Conservation (phyloP, 2,797 vertebrate genomes). For the Eulemur coronatus region DNA sequence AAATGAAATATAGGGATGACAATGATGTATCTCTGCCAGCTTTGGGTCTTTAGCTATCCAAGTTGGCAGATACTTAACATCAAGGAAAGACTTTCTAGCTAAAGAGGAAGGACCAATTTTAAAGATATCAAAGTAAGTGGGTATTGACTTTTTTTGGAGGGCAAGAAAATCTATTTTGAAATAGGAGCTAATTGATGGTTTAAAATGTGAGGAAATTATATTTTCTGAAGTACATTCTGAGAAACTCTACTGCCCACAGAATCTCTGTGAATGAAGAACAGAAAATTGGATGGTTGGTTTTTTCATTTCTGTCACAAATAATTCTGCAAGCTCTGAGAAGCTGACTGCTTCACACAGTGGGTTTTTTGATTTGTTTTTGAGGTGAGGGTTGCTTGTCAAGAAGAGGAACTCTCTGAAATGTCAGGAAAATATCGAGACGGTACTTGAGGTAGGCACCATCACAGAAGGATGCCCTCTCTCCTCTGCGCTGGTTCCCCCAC, state of each 20-base stretch:
- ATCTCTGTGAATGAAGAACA: slow-evolving; percentile 31
- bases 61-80: slow-evolving; percentile 46
- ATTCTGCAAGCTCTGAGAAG: slow-evolving; percentile 5
- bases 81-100: slow-evolving; percentile 44
- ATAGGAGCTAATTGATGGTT: slow-evolving; percentile 37
- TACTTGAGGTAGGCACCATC: neutral
- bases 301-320: slow-evolving; percentile 31
- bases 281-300: slow-evolving; percentile 12
- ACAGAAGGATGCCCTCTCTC: neutral
- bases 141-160: slow-evolving; percentile 14
- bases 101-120: slow-evolving; percentile 49
- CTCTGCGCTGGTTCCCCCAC: fast-evolving
- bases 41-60: slow-evolving; percentile 47
- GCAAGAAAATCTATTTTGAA: slow-evolving; percentile 16
- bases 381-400: neutral
- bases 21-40: slow-evolving; percentile 1
- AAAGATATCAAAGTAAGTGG: slow-evolving; percentile 21
- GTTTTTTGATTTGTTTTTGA: neutral
- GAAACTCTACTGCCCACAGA: slow-evolving; percentile 26
- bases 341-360: neutral
- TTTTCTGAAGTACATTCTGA: slow-evolving; percentile 52
- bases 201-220: slow-evolving; percentile 24
- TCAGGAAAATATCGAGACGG: neutral
- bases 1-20: slow-evolving; percentile 46
- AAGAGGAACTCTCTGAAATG: neutral